Evolutionary conservation across 1,140 invertebrate species (phyloP), one percentile per base, ranked within the genome.

Genomic region (Cotesia glomerata): DNA sequence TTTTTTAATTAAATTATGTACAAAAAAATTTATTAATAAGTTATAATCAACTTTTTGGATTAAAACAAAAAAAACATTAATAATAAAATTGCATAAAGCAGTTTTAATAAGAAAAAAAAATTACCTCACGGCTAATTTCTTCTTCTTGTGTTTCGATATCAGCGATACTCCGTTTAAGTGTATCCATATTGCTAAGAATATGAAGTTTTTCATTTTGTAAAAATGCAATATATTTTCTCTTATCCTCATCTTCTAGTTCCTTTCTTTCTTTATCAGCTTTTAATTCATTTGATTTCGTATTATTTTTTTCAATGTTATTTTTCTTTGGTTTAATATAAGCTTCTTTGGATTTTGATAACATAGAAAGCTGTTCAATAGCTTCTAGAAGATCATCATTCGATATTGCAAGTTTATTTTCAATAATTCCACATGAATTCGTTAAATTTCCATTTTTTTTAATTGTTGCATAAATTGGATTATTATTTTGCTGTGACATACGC

Each of bases 141-240:
- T 94, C 93, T 79, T 95, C 93, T 79, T 95, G 94, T 18, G 90
- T 90, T 79, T 95, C 92, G 63, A 95, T 92, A 78, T 95, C 94
- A 1, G 91, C 88, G 73, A 95, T 92, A 81, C 93, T 92, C 72
- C 91, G 89, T 79, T 95, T 95, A 14, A 95, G 85, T 45, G 78
- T 74, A 3, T 87, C 85, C 85, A 87, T 87, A 49, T 87, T 87
- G 0, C 80, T 75, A 14, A 86, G 78, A 45, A 87, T 87, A 52
- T 87, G 84, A 8, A 81, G 49, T 39, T 87, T 87, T 49, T 87
- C 86, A 52, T 85, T 86, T 63, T 84, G 81, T 56, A 87, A 71
- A 69, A 87, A 87, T 32, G 86, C 85, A 14, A 87, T 77, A 71
- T 87, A 86, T 39, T 85, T 87, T 35, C 76, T 79, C 9, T 78